Percentiles rank a stretch among this genome's conserved stretches.
These are phyloP conservation scores for Diorhabda sublineata DNA, from an alignment of 1,140 invertebrate genomes.

Conservation along the genomic window DNA sequence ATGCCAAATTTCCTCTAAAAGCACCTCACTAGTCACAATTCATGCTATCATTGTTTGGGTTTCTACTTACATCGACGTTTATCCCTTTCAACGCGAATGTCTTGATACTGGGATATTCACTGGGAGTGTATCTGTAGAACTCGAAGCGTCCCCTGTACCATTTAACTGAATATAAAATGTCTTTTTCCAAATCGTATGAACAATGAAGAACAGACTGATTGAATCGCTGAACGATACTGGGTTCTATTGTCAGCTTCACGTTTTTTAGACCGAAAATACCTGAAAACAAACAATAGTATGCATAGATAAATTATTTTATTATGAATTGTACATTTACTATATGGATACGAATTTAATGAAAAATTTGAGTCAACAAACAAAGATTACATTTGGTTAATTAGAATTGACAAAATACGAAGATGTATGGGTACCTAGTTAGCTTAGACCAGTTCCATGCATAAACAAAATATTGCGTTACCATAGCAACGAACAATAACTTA, in stretches of 20 bases:
- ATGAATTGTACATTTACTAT: too few relatives aligned
- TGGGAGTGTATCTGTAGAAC: conserved; percentile 68
- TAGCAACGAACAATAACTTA: too few relatives aligned
- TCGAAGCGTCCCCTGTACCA: conserved; percentile 72
- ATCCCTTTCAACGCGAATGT: conserved; percentile 65
- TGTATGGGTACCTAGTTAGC: too few relatives aligned
- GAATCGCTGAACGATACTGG: conserved; percentile 57
- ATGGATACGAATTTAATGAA: too few relatives aligned
- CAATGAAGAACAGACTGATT: conserved; percentile 55
- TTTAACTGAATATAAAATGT: conserved; percentile 69
- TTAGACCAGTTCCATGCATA: too few relatives aligned
- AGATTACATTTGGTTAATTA: too few relatives aligned
- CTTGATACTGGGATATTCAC: conserved; percentile 60
- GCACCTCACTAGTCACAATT: too few relatives aligned
- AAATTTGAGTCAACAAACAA: too few relatives aligned
- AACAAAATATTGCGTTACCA: too few relatives aligned
- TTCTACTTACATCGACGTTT: conserved; percentile 66
- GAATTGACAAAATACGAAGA: too few relatives aligned
- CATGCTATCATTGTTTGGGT: too few relatives aligned
- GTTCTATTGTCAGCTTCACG: conserved; percentile 53
- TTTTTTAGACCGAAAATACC: conserved; percentile 47
- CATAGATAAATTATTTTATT: neutral
- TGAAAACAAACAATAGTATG: conserved; percentile 27
- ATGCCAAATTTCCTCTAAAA: too few relatives aligned
- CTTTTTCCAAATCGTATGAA: conserved; percentile 66